phyloP scores from a whole-genome alignment of 2,113 vertebrate species.

The Chloropsis hardwickii region DNA sequence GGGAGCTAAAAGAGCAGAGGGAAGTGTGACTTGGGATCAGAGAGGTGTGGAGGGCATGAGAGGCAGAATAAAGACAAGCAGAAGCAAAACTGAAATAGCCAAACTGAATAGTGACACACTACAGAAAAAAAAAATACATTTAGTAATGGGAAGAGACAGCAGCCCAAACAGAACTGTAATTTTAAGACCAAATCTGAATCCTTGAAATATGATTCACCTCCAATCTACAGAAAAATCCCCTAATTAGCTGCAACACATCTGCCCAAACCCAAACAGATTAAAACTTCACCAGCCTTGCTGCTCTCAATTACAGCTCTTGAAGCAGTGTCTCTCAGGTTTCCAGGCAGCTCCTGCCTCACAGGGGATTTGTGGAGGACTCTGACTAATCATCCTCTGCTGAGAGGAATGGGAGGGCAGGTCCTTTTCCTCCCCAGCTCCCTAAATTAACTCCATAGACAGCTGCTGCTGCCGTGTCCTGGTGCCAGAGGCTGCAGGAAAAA shows the following conservation, averaged over 20 bases:
- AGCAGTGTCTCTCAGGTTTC: not conserved
- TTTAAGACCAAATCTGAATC: not conserved
- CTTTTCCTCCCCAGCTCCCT: not conserved
- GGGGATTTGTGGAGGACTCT: not conserved
- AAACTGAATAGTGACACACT: not conserved
- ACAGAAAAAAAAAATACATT: not conserved
- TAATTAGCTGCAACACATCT: not conserved
- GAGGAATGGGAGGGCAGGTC: not conserved
- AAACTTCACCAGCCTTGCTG: not conserved
- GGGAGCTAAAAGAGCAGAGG: not conserved
- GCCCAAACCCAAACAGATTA: not conserved
- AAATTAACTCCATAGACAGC: not conserved
- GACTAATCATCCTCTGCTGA: not conserved
- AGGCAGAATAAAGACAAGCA: not conserved
- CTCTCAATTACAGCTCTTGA: not conserved
- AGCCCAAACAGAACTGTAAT: not conserved
- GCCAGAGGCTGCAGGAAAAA: not conserved
- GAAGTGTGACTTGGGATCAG: accelerated
- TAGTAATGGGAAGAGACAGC: not conserved
- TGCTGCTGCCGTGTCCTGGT: not conserved
- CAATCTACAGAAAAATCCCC: not conserved
- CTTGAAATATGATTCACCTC: not conserved
- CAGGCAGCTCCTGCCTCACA: not conserved
- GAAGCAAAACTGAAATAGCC: not conserved
- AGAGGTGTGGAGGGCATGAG: not conserved